Base-by-base conservation (phyloP, 2,113 vertebrate species). In the Pelvicachromis taeniatus region DNA sequence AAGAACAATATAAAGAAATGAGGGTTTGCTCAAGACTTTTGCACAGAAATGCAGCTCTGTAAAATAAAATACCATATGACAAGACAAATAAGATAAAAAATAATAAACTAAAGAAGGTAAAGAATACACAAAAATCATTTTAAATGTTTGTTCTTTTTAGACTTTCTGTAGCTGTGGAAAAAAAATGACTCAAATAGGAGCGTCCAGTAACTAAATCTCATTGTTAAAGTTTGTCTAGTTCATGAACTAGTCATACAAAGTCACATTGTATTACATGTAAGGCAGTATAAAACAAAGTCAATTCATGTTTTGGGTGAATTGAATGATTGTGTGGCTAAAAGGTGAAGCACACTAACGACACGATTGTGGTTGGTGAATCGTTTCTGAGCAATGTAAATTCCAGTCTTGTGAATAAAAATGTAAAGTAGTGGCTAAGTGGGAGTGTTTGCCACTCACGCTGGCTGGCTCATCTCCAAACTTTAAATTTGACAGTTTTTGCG, bases 401-500 rank as follows among this genome's bases (percentile, higher is more conserved):
- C 38, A 82, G n/a, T 58, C 12, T 54, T 48, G 10, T 5, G 50
- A 17, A 53, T 78, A 16, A 65, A n/a, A 86, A n/a, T 33, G 45
- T 75, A 16, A n/a, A 59, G 16, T 38, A 52, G n/a, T 79, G 59
- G 38, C 70, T 55, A 56, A 61, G 78, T 81, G 85, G 78, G 59
- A 91, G 7, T 33, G 68, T 79, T 81, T 75, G 56, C 80, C 68
- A 45, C 77, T 86, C 81, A 68, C 58, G 84, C 65, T 85, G n/a
- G 9, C 87, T 95, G 95, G 95, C 94, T 83, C 2, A 11, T 4
- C 35, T 95, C 94, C 95, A 96, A 86, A 90, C 54, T 82, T 85
- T 77, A 86, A 80, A 89, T 89, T 85, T 93, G 91, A 94, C 91
- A 93, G 85, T 90, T 91, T 86, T 13, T 78, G 82, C 48, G 86